Evolutionary conservation across 1,140 invertebrate species (phyloP).

Genomic region (Ceratitis capitata): DNA sequence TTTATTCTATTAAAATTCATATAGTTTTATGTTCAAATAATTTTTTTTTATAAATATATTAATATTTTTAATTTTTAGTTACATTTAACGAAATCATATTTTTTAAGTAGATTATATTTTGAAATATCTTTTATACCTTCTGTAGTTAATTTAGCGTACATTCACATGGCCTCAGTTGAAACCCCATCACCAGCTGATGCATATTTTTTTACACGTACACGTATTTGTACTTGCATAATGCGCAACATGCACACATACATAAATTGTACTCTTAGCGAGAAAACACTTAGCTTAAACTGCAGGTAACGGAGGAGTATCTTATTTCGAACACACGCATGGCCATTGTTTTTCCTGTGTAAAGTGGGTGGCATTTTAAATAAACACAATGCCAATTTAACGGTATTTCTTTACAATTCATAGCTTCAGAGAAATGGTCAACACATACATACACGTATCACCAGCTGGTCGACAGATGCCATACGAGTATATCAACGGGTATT

Average conservation of each 20-base stretch:
- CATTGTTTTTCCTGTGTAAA: slow-evolving; percentile 12
- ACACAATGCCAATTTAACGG: slow-evolving; percentile 4
- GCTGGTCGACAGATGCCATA: background rate
- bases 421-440: too few relatives aligned
- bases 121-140: too few relatives aligned
- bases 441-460: background rate
- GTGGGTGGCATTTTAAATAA: background rate
- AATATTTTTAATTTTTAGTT: too few relatives aligned
- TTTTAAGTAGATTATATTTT: too few relatives aligned
- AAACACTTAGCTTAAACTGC: background rate
- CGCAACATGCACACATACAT: too few relatives aligned
- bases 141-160: background rate
- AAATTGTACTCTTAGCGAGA: background rate
- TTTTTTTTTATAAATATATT: too few relatives aligned
- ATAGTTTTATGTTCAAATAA: too few relatives aligned
- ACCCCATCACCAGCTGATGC: background rate
- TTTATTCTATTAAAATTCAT: too few relatives aligned
- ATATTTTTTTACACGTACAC: background rate
- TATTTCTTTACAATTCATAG: background rate
- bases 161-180: background rate
- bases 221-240: too few relatives aligned
- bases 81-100: too few relatives aligned
- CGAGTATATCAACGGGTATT: background rate
- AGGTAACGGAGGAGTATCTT: background rate
- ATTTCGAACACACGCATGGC: background rate